Base-by-base conservation (phyloP, 2,113 vertebrate species). In the Panurus biarmicus region DNA sequence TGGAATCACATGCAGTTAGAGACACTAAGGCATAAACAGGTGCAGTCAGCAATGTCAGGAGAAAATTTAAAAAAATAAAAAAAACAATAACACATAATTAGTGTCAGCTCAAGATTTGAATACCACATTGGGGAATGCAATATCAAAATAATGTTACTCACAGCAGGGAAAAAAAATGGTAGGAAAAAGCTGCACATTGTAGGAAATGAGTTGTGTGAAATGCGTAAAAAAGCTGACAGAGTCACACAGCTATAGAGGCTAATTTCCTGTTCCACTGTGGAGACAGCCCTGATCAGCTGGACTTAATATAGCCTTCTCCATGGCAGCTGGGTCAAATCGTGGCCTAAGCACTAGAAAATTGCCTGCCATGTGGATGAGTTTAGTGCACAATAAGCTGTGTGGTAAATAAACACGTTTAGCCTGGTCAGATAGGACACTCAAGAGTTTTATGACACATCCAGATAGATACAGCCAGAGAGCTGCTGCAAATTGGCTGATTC, bases 261-360 rank as follows among this genome's bases (percentile, higher is more conserved):
- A 93, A 96, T 96, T 95, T 96, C 92, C 94, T 92, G 79, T 94
- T 90, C 60, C 64, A 86, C 51, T 11, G 4, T 62, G 60, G 79
- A 96, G 82, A 93, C 92, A 92, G 94, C 76, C 38, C 51, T 86
- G 92, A 95, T 96, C 96, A 96, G 90, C 92, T 95, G 92, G 95
- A 94, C 94, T 96, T 96, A 95, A 96, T 90, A 94, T 21, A 94
- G 88, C 69, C 76, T 66, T 90, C 92, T 86, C 64, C 88, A 88
- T 60, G 88, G 96, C 96, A 95, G 90, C 92, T 94, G 94, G 95
- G 95, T 96, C 95, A 95, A 93, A 93, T 6, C 50, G 90, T 90
- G 92, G 92, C 72, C 95, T 93, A 93, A 95, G 85, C 83, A 80
- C 92, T 40, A 93, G 95, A 93, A 96, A 95, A 96, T 90, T 96